Evolutionary conservation across 2,113 vertebrate species (phyloP).

Genomic region (Pangasianodon hypophthalmus): DNA sequence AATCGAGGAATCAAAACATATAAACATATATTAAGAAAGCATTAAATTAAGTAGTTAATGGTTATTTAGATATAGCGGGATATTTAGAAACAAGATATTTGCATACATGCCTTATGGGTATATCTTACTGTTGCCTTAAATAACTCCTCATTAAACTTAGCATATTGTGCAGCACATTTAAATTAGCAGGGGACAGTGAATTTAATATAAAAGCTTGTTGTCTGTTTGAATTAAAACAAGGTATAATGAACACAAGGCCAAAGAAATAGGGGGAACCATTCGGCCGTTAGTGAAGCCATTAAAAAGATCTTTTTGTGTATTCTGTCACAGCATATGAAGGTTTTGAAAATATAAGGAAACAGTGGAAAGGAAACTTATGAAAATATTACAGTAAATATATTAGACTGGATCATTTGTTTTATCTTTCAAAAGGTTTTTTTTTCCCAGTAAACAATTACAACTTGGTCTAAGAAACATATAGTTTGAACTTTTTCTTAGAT

Average conservation of each 20-base stretch:
- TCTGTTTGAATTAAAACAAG: not conserved
- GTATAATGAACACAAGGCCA: not conserved
- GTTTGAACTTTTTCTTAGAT: not conserved
- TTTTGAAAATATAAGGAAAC: not conserved
- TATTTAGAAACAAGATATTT: not conserved
- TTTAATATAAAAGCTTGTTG: not conserved
- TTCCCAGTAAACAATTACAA: not conserved
- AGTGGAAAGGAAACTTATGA: not conserved
- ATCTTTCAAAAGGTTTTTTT: too few species aligned
- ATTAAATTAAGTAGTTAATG: not conserved
- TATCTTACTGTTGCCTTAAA: not conserved
- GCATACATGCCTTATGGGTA: not conserved
- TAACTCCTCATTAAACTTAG: not conserved
- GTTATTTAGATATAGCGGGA: not conserved
- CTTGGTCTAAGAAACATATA: not conserved
- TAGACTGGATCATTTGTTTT: not conserved
- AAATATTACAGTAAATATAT: not conserved
- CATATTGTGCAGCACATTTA: not conserved
- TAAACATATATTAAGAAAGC: not conserved
- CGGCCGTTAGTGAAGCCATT: not conserved
- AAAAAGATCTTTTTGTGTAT: not conserved
- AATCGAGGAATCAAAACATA: not conserved
- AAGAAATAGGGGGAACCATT: not conserved
- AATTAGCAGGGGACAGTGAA: not conserved
- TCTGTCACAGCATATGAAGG: not conserved